Evolutionary conservation across 2,113 vertebrate genomes (phyloP), one percentile per base, ranked within the genome.

Genomic region (Tragulus kanchil): DNA sequence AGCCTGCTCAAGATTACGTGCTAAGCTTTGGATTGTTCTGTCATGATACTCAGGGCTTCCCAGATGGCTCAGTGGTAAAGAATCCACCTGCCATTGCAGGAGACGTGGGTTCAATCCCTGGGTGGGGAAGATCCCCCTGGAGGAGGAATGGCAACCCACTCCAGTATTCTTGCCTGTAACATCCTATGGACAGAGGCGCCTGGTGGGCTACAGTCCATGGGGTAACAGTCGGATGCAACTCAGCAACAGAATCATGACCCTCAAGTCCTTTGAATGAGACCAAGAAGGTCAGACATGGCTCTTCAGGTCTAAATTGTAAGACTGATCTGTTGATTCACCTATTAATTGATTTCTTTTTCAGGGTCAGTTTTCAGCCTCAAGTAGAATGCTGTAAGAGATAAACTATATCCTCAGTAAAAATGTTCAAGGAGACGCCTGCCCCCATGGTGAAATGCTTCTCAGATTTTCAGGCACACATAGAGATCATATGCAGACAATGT

Each of bases 391-490:
- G 17, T 31, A 28, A 91, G 67, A 52, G 48, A 36, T 4, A 77
- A 77, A 62, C 13, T 42, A 82, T 59, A 71, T 56, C 17, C 19
- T 31, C 25, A 59, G 21, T 69, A 23, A 85, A 90, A 92, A 17
- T 5, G 25, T 5, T 21, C 7, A 36, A n/a, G 25, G 11, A 26
- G 64, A 42, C 3, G 19, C 15, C 28, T 42, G 25, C 8, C 42
- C 25, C 65, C n/a, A 0, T 0, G 45, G 14, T 2, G 0, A 6
- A 9, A 26, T 42, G 17, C 45, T 52, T 67, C 69, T 67, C 14
- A 65, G 89, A 73, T 19, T 77, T 7, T 6, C 61, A 71, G 1
- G 4, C 15, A 21, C 26, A 42, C 12, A 23, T n/a, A 50, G 36
- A 36, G 36, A 36, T 36, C 36, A 36, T 36, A 65, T 1, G 2